Conservation (phyloP, 2,888 invertebrate genomes). For the Pachliopta kotzebuea region DNA sequence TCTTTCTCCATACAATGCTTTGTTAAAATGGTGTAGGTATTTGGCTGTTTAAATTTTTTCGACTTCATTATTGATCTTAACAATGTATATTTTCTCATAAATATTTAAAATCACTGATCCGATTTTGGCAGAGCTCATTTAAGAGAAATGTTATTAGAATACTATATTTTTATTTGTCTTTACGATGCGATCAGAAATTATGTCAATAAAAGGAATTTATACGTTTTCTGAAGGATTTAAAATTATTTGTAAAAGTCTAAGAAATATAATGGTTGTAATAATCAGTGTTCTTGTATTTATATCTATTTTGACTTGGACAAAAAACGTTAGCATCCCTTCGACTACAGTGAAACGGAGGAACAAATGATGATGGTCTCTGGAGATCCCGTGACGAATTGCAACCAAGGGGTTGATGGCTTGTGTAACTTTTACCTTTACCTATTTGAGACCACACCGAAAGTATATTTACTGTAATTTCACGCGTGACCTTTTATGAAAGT, state of each 20-base stretch:
- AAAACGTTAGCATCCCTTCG: constrained; percentile 47
- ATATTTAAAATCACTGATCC: too few species aligned
- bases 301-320: constrained; percentile 34
- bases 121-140: too few species aligned
- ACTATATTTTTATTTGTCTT: constrained; percentile 5
- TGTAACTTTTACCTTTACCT: constrained; percentile 70
- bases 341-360: constrained; percentile 45
- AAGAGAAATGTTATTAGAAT: constrained; percentile 11
- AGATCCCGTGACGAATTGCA: constrained; percentile 68
- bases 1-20: constrained; percentile 47
- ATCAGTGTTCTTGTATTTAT: constrained; percentile 9
- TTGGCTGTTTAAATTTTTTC: constrained; percentile 33
- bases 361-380: constrained; percentile 62
- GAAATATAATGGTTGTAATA: not conserved
- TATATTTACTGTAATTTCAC: constrained; percentile 76
- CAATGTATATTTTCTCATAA: constrained; percentile 10
- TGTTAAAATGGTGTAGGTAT: constrained; percentile 41
- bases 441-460: constrained; percentile 74
- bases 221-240: constrained; percentile 9
- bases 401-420: constrained; percentile 68
- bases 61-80: constrained; percentile 22
- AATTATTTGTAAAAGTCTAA: constrained; percentile 3
- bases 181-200: constrained; percentile 17
- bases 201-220: constrained; percentile 4
- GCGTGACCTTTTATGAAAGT: constrained; percentile 72